Evolutionary conservation across 2,113 vertebrate species (phyloP), one percentile per base, ranked within the genome.

Genomic region (Grammatotria lemairii): DNA sequence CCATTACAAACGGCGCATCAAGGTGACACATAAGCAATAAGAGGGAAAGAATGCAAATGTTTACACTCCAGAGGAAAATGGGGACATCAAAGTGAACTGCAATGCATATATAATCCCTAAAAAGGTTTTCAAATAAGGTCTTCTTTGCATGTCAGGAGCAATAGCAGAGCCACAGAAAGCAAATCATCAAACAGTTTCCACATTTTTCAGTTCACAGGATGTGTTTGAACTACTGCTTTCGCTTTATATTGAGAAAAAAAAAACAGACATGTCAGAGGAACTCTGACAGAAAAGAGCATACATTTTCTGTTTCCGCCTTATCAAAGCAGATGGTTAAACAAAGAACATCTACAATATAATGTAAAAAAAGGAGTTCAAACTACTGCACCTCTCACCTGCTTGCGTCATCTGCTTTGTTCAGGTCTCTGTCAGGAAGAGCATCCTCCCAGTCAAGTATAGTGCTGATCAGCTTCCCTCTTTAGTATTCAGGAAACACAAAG

Each of bases 361-460:
- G 8, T 13, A 31, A 47, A 57, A 31, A 51, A 42, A 9, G 3
- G 19, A 51, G 45, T 78, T 78, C 45, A n/a, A 6, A n/a, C 73
- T 33, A 78, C 26, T 51, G 47, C 21, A 21, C 2, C 21, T 80
- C 91, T 83, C 88, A 99, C 99, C 98, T 98, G 97, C 98, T 98
- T 92, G 98, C 98, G 45, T 98, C 97, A 0, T 99, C 97, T 0
- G 99, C 98, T 31, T 97, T 96, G 2, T 91, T 97, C 57, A 99
- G 97, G 94, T 99, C 98, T 2, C 95, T 94, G 83, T 98, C 97
- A 0, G 99, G 99, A 86, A 99, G 95, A 1, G 98, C 93, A 19
- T 99, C 99, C 53, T 99, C 99, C 99, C 99, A 99, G 88, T 99
- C 99, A 91, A 99, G 96, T 54, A 99, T 98, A 14, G 99, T 99